These are phyloP conservation scores for Microchirus variegatus DNA, from an alignment of 2,797 vertebrate genomes.

Conservation along the genomic window DNA sequence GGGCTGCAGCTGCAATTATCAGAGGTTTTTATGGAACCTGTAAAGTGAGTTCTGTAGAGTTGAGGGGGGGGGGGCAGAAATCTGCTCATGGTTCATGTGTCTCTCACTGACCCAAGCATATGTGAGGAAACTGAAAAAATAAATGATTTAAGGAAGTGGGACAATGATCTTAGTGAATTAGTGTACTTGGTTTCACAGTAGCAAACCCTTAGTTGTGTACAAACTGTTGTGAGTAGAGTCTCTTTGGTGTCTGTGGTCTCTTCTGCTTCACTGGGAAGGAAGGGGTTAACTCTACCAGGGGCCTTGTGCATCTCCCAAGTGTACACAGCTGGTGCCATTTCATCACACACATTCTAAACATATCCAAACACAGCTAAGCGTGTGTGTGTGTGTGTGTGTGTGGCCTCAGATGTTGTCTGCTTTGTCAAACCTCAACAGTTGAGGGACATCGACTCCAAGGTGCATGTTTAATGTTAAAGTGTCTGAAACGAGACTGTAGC, in stretches of 20 bases:
- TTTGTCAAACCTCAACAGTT: constrained; percentile 68
- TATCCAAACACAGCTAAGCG: constrained; percentile 81
- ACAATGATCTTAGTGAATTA: constrained; percentile 47
- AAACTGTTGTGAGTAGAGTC: constrained; percentile 31
- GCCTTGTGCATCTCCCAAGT: constrained; percentile 75
- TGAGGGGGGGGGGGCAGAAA: constrained; percentile 41
- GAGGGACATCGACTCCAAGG: constrained; percentile 73
- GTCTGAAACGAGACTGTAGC: constrained; percentile 65
- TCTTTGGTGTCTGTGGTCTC: constrained; percentile 45
- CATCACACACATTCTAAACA: constrained; percentile 82
- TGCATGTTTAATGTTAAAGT: constrained; percentile 65
- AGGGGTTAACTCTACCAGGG: constrained; percentile 77
- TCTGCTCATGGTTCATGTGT: constrained; percentile 35
- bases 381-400: constrained; percentile 42
- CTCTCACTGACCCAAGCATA: constrained; percentile 37
- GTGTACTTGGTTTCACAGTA: constrained; percentile 43
- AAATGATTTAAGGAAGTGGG: constrained; percentile 36
- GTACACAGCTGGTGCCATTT: constrained; percentile 86
- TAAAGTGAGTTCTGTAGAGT: constrained; percentile 36
- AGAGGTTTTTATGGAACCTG: constrained; percentile 46
- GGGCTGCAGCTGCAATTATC: constrained; percentile 49
- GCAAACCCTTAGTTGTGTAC: constrained; percentile 41
- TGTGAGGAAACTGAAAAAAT: constrained; percentile 50
- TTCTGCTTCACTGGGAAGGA: constrained; percentile 55
- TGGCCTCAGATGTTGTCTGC: constrained; percentile 55